Base-by-base conservation (phyloP, 1,140 invertebrate species). In the Thereuonema tuberculata region DNA sequence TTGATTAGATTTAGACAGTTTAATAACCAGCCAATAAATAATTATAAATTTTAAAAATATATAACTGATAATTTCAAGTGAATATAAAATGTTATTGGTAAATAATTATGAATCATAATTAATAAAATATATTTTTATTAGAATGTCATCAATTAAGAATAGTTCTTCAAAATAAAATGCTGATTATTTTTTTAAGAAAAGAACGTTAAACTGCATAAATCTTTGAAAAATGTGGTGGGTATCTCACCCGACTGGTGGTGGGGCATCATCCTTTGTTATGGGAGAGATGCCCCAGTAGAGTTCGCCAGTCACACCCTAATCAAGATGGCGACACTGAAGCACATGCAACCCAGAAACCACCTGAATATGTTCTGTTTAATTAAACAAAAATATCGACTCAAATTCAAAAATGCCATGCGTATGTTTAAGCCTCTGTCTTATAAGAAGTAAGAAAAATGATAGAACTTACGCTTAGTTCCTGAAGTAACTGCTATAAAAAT, bases 31-130 rank as follows among this genome's bases (percentile, higher is more conserved):
- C 15, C 14, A 21, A 25, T 25, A 21, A 9, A 37, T 9, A 9
- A 37, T 37, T 37, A 9, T 5, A 2, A 27, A 17, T 43, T 9
- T 57, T 57, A 9, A 17, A 31, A n/a, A 14, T 46, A 57, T 47
- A 46, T 64, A 56, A 56, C 47, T 56, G 27, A 14, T 26, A 47
- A 58, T 20, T 43, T 26, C 59, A 62, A 37, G 31, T 37, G 31
- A 9, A 9, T 9, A 37, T 9, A 9, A 37, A 55, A 2, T 62
- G 62, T 28, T 47, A 9, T 9, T 37, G 5, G 17, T 5, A 37
- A 9, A 37, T 37, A 9, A 37, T 37, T 37, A 37, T 37, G 31
- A 17, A 37, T 37, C 5, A 37, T 5, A 37, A 37, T 37, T 37
- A 9, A 37, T 9, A 37, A 9, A 37, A 9, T 37, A 37, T 37